phyloP scores from a whole-genome alignment of 2,797 vertebrate species.

The Aselliscus stoliczkanus region DNA sequence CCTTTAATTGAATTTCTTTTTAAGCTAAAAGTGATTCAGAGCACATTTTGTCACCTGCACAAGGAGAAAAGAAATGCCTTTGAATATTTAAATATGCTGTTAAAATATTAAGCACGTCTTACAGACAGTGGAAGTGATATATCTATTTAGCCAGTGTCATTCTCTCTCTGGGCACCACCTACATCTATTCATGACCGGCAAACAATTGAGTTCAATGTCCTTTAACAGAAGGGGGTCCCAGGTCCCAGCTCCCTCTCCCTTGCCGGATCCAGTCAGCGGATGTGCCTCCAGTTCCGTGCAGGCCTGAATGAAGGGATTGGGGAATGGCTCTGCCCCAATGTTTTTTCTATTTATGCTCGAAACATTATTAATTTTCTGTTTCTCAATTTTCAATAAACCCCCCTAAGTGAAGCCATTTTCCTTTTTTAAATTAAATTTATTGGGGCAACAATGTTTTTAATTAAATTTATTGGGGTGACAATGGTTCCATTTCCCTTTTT shows the following conservation, averaged over 20 bases:
- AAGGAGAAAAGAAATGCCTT: not conserved
- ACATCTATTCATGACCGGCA: not conserved
- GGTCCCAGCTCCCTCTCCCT: not conserved
- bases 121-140: not conserved
- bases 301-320: not conserved
- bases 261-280: not conserved
- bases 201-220: not conserved
- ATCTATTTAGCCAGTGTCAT: not conserved
- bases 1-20: not conserved
- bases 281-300: fast-evolving
- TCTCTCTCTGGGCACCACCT: not conserved
- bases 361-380: not conserved
- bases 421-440: not conserved
- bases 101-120: constrained; percentile 57
- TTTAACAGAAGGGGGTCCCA: not conserved
- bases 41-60: not conserved
- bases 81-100: constrained; percentile 48
- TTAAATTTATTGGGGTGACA: too few relatives aligned
- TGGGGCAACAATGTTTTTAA: too few relatives aligned
- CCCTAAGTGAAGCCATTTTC: not conserved
- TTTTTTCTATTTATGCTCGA: not conserved
- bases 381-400: not conserved
- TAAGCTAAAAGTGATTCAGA: not conserved
- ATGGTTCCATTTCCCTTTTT: not conserved
- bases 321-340: not conserved